Conservation (phyloP, 2,113 vertebrate genomes). For the Eubucco bourcierii region DNA sequence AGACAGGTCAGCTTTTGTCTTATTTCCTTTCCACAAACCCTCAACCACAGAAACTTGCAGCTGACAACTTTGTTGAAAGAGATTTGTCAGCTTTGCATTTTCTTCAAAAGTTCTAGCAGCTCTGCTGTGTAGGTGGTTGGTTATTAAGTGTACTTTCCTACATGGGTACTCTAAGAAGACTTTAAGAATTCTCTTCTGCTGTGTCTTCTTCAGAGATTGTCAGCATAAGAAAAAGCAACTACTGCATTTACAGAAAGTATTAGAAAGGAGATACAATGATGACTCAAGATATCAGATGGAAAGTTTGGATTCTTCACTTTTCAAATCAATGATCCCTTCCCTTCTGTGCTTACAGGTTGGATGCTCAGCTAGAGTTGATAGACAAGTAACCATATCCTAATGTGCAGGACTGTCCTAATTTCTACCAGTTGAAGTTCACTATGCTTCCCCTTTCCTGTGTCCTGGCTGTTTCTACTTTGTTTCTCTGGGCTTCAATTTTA, state of each 20-base stretch:
- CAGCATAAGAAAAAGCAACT: neutral
- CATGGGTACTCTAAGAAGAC: neutral
- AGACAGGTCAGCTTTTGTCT: neutral
- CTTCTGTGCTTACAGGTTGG: neutral
- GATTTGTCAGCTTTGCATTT: neutral
- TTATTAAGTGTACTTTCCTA: neutral
- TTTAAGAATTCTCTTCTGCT: neutral
- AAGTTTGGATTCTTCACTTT: neutral
- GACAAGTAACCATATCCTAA: neutral
- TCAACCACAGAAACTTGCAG: neutral
- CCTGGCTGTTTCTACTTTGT: neutral
- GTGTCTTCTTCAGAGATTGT: neutral
- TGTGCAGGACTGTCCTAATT: neutral
- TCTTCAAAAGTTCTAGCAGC: neutral
- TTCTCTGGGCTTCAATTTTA: neutral
- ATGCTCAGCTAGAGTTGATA: neutral
- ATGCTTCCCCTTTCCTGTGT: neutral
- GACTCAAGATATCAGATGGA: neutral
- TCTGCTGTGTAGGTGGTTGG: neutral
- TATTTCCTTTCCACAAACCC: neutral
- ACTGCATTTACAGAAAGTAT: neutral
- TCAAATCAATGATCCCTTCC: neutral
- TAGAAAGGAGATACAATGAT: neutral
- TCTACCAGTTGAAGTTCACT: neutral
- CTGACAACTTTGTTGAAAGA: neutral